phyloP scores from a whole-genome alignment of 1,140 invertebrate species.

The Drosophila lini region DNA sequence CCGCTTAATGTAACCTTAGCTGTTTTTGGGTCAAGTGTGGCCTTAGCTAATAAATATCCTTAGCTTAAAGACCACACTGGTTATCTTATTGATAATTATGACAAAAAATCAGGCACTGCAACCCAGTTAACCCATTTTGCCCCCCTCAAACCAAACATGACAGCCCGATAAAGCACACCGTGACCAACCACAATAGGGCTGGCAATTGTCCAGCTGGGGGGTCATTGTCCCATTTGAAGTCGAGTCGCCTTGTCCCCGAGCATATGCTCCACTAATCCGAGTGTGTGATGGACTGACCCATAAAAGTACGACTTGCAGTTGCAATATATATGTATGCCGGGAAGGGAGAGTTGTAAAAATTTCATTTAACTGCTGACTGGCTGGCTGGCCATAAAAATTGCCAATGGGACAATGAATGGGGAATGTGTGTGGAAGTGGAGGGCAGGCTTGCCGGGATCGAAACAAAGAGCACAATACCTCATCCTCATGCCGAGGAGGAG shows the following conservation, averaged over 20 bases:
- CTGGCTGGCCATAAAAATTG: constrained; percentile 59
- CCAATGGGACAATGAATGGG: constrained; percentile 61
- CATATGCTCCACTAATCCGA: constrained; percentile 65
- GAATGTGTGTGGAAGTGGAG: constrained; percentile 1
- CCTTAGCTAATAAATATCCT: not conserved
- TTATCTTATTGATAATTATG: not conserved
- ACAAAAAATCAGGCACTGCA: not conserved
- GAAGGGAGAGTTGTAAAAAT: constrained; percentile 52
- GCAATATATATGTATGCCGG: constrained; percentile 12
- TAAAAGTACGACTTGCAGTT: constrained; percentile 64
- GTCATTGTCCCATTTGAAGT: constrained; percentile 28
- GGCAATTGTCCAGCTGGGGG: constrained; percentile 32
- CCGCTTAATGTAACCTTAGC: not conserved
- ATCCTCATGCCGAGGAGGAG: not conserved
- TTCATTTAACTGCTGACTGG: constrained; percentile 42
- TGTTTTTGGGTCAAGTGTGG: not conserved
- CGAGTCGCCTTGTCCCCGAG: constrained; percentile 27
- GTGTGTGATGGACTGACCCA: constrained; percentile 53
- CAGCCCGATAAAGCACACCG: not conserved
- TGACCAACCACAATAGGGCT: constrained; percentile 47
- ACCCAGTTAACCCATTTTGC: constrained; percentile 1
- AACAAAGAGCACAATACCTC: constrained; percentile 35
- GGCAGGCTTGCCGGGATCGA: constrained; percentile 1
- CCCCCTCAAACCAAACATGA: not conserved
- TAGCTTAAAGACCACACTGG: not conserved